Conservation (phyloP, 2,113 vertebrate genomes). For the Columba janthina region DNA sequence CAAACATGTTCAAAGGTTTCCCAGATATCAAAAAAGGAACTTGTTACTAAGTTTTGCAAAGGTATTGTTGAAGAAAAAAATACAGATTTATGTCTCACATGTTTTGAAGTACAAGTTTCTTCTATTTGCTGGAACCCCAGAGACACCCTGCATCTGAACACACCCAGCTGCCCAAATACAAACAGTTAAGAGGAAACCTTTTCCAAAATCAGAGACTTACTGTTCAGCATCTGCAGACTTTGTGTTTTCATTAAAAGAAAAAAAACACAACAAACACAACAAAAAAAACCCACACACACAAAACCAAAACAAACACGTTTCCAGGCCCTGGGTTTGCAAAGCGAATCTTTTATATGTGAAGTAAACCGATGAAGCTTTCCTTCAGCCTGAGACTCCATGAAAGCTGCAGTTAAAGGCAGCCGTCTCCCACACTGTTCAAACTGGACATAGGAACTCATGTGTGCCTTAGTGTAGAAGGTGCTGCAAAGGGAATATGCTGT, state of each 20-base stretch:
- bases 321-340: neutral
- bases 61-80: neutral
- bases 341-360: neutral
- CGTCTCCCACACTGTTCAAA: neutral
- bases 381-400: neutral
- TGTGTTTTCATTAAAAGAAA: neutral
- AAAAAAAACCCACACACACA: no score
- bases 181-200: neutral
- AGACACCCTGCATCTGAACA: neutral
- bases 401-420: neutral
- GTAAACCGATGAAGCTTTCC: neutral
- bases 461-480: neutral
- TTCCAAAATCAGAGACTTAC: neutral
- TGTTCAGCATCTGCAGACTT: neutral
- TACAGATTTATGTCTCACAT: neutral
- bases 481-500: neutral
- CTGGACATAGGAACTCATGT: accelerated
- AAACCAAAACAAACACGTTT: neutral
- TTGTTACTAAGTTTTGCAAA: neutral
- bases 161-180: neutral
- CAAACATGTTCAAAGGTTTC: neutral
- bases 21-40: neutral
- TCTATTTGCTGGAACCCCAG: neutral
- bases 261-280: neutral
- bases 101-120: constrained; percentile 7